These are phyloP conservation scores for Mylabris sibirica DNA, from an alignment of 2,888 invertebrate genomes.

Conservation along the genomic window DNA sequence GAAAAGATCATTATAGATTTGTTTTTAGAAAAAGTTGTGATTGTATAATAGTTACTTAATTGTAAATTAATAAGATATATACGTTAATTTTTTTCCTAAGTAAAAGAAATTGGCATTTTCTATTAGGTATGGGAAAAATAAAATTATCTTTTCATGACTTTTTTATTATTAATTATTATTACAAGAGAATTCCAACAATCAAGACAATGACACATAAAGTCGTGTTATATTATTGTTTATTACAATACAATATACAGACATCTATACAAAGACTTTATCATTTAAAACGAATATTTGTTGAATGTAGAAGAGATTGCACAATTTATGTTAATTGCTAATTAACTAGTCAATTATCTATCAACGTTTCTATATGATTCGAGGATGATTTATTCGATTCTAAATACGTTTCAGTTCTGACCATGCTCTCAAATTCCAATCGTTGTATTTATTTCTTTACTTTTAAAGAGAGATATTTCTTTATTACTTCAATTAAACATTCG, in stretches of 20 bases:
- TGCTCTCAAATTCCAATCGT: not conserved
- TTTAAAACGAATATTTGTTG: not conserved
- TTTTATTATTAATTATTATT: not conserved
- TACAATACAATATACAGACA: not conserved
- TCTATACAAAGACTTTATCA: not conserved
- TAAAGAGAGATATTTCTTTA: no score
- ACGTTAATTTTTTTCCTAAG: not conserved
- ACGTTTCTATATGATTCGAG: not conserved
- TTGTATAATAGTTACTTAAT: not conserved
- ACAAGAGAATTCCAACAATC: not conserved
- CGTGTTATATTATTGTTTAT: not conserved
- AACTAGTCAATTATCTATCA: not conserved
- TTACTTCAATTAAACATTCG: no score
- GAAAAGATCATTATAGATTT: not conserved
- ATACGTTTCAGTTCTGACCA: not conserved
- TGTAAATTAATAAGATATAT: not conserved
- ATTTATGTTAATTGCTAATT: not conserved
- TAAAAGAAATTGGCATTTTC: constrained; percentile 1
- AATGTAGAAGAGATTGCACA: not conserved
- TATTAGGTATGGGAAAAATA: constrained; percentile 5
- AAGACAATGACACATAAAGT: not conserved
- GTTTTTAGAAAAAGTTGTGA: not conserved
- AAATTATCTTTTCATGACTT: not conserved
- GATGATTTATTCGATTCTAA: not conserved
- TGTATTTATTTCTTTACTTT: not conserved